These are phyloP conservation scores for Xenopus petersii DNA, from an alignment of 2,797 vertebrate species.

Conservation along the genomic window DNA sequence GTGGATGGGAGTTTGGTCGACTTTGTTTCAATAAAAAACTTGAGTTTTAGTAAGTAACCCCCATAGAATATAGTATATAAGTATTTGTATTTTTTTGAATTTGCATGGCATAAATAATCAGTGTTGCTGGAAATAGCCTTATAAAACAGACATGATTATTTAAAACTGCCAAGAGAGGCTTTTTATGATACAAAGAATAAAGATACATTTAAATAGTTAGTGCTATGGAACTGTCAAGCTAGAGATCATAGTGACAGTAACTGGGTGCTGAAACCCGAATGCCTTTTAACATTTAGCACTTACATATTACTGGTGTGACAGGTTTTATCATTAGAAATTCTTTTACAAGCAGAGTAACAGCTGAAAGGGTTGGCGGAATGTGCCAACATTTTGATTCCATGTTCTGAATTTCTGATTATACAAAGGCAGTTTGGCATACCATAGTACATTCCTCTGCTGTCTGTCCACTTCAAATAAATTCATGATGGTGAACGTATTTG, in stretches of 20 bases:
- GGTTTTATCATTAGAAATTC: slow-evolving; percentile 2
- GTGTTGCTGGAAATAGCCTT: too few relatives aligned
- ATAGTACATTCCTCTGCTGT: not conserved
- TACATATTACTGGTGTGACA: not conserved
- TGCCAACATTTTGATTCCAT: not conserved
- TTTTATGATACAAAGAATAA: not conserved
- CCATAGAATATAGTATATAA: too few relatives aligned
- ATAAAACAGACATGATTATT: too few relatives aligned
- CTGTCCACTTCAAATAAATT: too few relatives aligned
- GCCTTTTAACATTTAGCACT: rapidly evolving
- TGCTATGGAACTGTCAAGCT: not conserved
- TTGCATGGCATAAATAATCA: too few relatives aligned
- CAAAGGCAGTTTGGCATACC: slow-evolving; percentile 29
- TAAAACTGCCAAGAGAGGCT: too few relatives aligned
- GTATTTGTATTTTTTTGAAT: too few relatives aligned
- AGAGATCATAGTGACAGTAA: slow-evolving; percentile 5
- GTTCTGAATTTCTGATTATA: slow-evolving; percentile 21
- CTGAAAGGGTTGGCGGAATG: not conserved
- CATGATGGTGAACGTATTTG: too few relatives aligned
- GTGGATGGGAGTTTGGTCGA: too few relatives aligned
- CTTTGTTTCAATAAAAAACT: too few relatives aligned
- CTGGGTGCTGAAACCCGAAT: not conserved
- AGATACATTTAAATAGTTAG: not conserved
- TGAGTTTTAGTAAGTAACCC: too few relatives aligned
- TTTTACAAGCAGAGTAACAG: not conserved